Evolutionary conservation across 2,113 vertebrate species (phyloP), one percentile per base, ranked within the genome.

Genomic region (Daphoenositta chrysoptera): DNA sequence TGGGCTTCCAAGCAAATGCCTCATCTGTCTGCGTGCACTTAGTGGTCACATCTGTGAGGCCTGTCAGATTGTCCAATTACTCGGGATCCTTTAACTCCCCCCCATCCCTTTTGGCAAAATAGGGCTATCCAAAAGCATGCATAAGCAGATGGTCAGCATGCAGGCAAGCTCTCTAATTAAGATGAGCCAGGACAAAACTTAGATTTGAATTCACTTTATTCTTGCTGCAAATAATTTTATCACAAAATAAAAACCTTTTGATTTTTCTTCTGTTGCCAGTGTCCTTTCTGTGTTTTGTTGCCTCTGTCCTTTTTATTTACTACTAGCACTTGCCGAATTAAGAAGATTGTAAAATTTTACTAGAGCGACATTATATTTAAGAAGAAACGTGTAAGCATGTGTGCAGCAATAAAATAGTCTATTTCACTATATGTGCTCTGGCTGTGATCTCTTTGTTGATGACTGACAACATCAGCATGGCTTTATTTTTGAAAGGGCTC

Each of bases 371-470:
- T 68, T 95, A 93, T 96, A 96, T 97, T 97, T 92, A 97, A 96
- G 91, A 93, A 89, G 83, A 96, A 96, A 93, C 48, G 45, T 93
- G 70, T 63, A 92, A 70, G 91, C 87, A 92, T 96, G 88, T 89
- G 90, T 93, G 96, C 95, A 97, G 90, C 92, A 98, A 98, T 98
- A 98, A 98, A 98, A 96, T 47, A 93, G 72, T 96, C 70, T 96
- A 97, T 95, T 97, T 97, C 89, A 94, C 89, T 92, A 88, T 58
- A 72, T 73, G 58, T 89, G 33, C 56, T 63, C 80, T 65, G 47
- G 28, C 73, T 64, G 31, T 70, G 70, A 39, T 69, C 40, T 90
- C 45, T 95, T 65, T 89, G n/a, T 97, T 93, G 84, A 65, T 84
- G 40, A 5, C 35, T 17, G 79, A 30, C 30, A 18, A 12, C 6